Evolutionary conservation across 2,113 vertebrate species (phyloP).

Genomic region (Eubucco bourcierii): DNA sequence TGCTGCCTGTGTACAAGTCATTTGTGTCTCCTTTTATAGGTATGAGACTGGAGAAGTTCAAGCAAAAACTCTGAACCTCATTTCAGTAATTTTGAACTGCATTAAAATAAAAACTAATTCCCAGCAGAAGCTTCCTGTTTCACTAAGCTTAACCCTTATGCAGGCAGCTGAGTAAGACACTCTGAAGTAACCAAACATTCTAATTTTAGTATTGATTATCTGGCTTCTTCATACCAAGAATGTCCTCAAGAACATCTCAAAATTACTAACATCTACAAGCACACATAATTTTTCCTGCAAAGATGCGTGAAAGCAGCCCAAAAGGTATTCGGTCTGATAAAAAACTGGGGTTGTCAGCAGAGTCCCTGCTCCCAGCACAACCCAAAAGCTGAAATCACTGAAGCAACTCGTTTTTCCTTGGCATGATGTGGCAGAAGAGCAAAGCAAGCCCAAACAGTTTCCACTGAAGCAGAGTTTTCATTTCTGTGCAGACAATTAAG

Average conservation of each 20-base stretch:
- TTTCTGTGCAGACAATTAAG: background rate
- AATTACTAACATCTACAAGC: background rate
- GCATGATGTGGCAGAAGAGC: background rate
- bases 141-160: background rate
- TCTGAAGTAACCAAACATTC: background rate
- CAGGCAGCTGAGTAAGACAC: background rate
- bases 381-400: background rate
- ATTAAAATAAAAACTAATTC: background rate
- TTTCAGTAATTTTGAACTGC: background rate
- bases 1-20: fast-evolving
- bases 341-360: background rate
- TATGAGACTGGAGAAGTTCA: background rate
- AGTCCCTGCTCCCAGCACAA: background rate
- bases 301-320: background rate
- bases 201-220: background rate
- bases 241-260: background rate
- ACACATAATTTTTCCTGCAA: background rate
- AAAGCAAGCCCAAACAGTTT: background rate
- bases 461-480: background rate
- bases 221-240: background rate
- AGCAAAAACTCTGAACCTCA: background rate
- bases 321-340: background rate
- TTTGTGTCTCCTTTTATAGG: background rate
- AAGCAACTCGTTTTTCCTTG: background rate
- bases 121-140: background rate